Conservation (phyloP, 2,888 invertebrate species). For the Autographa gamma region DNA sequence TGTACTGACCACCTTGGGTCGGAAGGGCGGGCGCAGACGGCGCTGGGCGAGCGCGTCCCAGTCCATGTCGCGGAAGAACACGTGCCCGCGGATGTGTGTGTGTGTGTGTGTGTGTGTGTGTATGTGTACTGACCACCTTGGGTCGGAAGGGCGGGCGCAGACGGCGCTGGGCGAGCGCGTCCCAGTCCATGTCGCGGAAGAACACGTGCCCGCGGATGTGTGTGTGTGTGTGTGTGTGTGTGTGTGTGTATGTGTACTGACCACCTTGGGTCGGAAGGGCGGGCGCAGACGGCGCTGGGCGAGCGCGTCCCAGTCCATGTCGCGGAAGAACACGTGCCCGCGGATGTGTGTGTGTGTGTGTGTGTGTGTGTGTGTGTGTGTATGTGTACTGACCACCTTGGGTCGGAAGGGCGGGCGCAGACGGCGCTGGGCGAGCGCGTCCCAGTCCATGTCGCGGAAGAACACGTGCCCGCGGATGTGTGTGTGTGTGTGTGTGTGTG, state of each 20-base stretch:
- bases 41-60: conserved; percentile 98
- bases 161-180: conserved; percentile 95
- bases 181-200: conserved; percentile 99
- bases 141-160: conserved; percentile 99
- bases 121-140: conserved; percentile 94
- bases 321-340: conserved; percentile 96
- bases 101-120: conserved; percentile 10
- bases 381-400: conserved; percentile 94
- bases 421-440: conserved; percentile 95
- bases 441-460: conserved; percentile 99
- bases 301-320: conserved; percentile 98
- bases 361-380: conserved; percentile 10
- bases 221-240: too few relatives aligned
- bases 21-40: conserved; percentile 98
- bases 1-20: conserved; percentile 97
- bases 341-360: too few relatives aligned
- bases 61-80: conserved; percentile 98
- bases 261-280: conserved; percentile 99
- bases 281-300: conserved; percentile 97
- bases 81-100: conserved; percentile 96
- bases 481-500: too few relatives aligned
- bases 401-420: conserved; percentile 99
- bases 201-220: conserved; percentile 96
- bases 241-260: conserved; percentile 83
- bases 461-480: conserved; percentile 96